Evolutionary conservation across 2,888 invertebrate genomes (phyloP).

Genomic region (Allophyes oxyacanthae): DNA sequence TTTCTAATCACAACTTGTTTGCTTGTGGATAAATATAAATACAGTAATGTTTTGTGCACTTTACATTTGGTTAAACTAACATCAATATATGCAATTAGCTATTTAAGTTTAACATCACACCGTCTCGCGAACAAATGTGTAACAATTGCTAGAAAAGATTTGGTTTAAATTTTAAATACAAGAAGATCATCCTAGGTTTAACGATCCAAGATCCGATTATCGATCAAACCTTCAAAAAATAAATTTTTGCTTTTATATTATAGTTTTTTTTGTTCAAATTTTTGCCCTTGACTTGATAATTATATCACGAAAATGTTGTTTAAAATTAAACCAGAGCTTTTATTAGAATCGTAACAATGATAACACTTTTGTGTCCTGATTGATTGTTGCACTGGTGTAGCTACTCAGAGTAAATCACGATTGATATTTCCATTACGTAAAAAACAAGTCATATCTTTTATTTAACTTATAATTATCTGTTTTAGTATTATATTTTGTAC

Average conservation of each 20-base stretch:
- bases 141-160: not conserved
- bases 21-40: too few species aligned
- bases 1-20: too few species aligned
- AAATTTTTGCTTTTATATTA: not conserved
- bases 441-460: constrained; percentile 2
- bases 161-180: constrained; percentile 3
- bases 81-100: not conserved
- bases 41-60: too few species aligned
- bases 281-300: not conserved
- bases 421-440: constrained; percentile 14
- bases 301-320: not conserved
- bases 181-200: not conserved
- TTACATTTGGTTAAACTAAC: constrained; percentile 3
- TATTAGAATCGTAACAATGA: not conserved
- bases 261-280: too few species aligned
- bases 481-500: too few species aligned
- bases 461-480: not conserved
- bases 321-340: constrained; percentile 3
- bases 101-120: not conserved
- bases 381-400: not conserved
- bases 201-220: too few species aligned
- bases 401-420: constrained; percentile 1
- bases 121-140: constrained; percentile 16
- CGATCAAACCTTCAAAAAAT: too few species aligned
- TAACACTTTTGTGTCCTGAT: not conserved